Evolutionary conservation across 2,113 vertebrate genomes (phyloP), one percentile per base, ranked within the genome.

Genomic region (Chaenocephalus aceratus): DNA sequence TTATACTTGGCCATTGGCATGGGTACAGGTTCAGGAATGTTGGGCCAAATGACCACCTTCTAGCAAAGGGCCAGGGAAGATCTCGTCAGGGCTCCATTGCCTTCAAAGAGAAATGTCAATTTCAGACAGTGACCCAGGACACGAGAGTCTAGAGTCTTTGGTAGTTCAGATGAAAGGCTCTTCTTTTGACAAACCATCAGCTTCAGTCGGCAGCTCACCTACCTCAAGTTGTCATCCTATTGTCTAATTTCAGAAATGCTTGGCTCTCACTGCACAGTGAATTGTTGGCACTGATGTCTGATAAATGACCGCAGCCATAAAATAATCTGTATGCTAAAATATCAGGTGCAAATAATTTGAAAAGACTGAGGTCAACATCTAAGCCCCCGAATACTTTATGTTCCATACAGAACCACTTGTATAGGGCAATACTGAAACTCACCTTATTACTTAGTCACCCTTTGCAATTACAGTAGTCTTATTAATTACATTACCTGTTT

Each of bases 61-160:
- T 46, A 66, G 18, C 3, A 11, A 4, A 52, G 14, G 3, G 3
- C 75, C 21, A 72, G 15, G 30, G 23, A 72, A 65, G 1, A 67
- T 67, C 49, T 54, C 23, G 18, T 18, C 26, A 13, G 12, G 69
- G 18, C 52, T 49, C 13, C 12, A n/a, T 6, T 69, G 74, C 69
- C 23, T 81, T 52, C n/a, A 54, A 16, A 67, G 60, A 30, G 52
- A 63, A 78, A 3, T 26, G 57, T 49, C 52, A 59, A 10, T 59
- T 53, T 72, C n/a, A n/a, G 52, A 53, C 14, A 0, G 14, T 6
- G 23, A 51, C n/a, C 15, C 36, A 46, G 3, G 52, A 65, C 45
- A 49, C 13, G 26, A 51, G n/a, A 60, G 45, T 60, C 23, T 36
- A 51, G n/a, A 60, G 45, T 60, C 23, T 36, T 56, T 71, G 26